A percentile compares a stretch with the other conserved stretches of the same genome.
These are phyloP conservation scores for Acyrthosiphon pisum DNA, from an alignment of 1,140 invertebrate species.

Conservation along the genomic window DNA sequence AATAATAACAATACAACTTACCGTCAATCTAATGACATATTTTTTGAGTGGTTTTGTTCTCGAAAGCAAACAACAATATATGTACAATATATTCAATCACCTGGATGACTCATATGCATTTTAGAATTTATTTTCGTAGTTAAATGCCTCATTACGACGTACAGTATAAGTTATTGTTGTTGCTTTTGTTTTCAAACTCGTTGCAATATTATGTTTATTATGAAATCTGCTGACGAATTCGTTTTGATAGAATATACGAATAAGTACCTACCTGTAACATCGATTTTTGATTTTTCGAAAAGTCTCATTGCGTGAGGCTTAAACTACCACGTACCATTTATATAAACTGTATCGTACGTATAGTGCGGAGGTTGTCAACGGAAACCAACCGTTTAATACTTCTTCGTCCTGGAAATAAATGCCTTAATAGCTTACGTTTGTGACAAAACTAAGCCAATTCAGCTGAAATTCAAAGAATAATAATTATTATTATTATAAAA, in stretches of 20 bases:
- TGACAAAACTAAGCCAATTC: not conserved
- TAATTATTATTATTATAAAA: not conserved
- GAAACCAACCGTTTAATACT: not conserved
- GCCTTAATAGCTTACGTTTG: not conserved
- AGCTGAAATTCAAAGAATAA: not conserved
- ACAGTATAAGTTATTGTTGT: not conserved
- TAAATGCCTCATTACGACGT: not conserved
- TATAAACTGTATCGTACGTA: not conserved
- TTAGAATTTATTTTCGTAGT: not conserved
- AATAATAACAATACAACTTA: not conserved
- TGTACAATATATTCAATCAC: not conserved
- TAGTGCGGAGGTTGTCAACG: not conserved
- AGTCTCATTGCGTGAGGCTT: no score
- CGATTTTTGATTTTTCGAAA: not conserved
- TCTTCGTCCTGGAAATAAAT: not conserved
- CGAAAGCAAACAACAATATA: not conserved
- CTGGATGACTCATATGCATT: not conserved
- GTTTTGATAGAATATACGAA: not conserved
- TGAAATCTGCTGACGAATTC: not conserved
- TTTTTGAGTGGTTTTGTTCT: not conserved
- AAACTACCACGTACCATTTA: no score
- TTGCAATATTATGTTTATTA: not conserved
- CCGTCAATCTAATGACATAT: not conserved
- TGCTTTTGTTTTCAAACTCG: not conserved
- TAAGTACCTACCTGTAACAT: not conserved